phyloP scores from a whole-genome alignment of 2,797 vertebrate species.

The Crypturellus tataupa region DNA sequence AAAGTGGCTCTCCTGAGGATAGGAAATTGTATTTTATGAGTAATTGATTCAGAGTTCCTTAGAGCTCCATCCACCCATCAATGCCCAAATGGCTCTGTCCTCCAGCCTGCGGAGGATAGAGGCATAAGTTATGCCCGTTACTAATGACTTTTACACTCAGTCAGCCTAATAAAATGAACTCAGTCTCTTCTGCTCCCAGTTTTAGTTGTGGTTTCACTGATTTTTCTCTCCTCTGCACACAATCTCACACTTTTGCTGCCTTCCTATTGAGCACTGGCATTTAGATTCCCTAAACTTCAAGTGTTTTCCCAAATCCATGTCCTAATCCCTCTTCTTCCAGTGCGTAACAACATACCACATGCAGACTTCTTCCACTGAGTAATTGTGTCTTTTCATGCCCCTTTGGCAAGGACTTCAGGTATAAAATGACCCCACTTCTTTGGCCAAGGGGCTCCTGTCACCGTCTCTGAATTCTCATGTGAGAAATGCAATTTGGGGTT shows the following conservation, averaged over 20 bases:
- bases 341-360: neutral
- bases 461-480: neutral
- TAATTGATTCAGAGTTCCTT: neutral
- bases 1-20: neutral
- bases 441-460: neutral
- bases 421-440: too few species aligned
- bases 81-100: neutral
- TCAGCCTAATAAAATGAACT: neutral
- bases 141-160: neutral
- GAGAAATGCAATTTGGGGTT: neutral
- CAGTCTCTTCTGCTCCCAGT: neutral
- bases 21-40: conserved; percentile 4
- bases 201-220: neutral
- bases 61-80: neutral
- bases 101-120: neutral
- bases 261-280: neutral
- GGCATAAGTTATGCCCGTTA: neutral
- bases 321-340: neutral
- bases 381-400: neutral
- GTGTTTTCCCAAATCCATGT: neutral
- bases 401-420: neutral
- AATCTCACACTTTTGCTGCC: neutral
- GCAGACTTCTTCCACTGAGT: neutral
- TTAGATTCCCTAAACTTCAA: neutral
- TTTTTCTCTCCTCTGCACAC: neutral